A percentile compares a stretch with the other conserved stretches of the same genome.
phyloP scores from a whole-genome alignment of 2,113 vertebrate species.

The Mirounga angustirostris region DNA sequence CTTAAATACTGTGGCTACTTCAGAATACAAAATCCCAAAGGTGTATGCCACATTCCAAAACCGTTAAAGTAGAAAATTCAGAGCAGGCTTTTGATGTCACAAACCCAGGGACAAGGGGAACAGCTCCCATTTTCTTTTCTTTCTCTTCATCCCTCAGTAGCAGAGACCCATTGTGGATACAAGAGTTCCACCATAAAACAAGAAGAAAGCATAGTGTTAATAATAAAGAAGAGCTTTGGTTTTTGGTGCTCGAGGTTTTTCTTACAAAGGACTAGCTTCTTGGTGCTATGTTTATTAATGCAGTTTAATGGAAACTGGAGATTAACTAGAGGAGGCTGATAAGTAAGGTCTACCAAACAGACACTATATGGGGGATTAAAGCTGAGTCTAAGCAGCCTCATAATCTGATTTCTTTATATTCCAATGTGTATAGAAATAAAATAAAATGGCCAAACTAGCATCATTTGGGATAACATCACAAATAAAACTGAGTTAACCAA shows the following conservation, averaged over 20 bases:
- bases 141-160: neutral
- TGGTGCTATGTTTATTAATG: neutral
- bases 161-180: neutral
- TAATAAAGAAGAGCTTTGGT: neutral
- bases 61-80: neutral
- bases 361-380: neutral
- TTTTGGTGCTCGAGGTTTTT: neutral
- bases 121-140: neutral
- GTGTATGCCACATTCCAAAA: neutral
- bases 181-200: neutral
- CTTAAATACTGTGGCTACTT: neutral
- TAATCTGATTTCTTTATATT: constrained; percentile 21
- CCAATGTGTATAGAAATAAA: neutral
- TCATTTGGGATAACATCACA: neutral
- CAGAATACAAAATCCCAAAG: neutral
- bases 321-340: neutral
- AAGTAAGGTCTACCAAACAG: neutral
- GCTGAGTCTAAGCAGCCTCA: neutral
- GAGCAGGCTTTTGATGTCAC: neutral
- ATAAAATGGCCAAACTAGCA: neutral
- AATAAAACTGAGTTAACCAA: neutral
- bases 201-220: neutral
- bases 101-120: neutral
- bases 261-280: neutral
- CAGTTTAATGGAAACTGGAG: constrained; percentile 19